Evolutionary conservation across 2,888 invertebrate genomes (phyloP), one percentile per base, ranked within the genome.

Genomic region (Lapara coniferarum): DNA sequence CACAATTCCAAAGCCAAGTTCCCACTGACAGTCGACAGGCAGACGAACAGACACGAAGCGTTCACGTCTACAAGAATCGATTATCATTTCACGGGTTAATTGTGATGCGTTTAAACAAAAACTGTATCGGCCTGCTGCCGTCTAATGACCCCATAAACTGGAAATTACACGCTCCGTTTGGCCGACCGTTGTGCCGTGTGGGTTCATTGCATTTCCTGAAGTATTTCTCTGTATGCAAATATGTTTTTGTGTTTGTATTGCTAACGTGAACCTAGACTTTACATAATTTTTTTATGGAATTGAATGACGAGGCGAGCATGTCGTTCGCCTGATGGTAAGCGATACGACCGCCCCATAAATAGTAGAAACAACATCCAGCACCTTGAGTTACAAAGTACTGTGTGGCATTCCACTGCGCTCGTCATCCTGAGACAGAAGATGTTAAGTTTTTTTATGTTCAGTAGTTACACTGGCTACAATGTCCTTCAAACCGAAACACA

Each of bases 81-180:
- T 91, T 91, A 91, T 88, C 89, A 83, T 85, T 88, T 87, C 90
- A 86, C 85, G 85, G 83, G 85, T 88, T 92, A 91, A 91, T 92
- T 91, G 88, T 83, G 83, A 86, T 83, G 85, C 81, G 76, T 77
- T 81, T 79, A 83, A 86, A 86, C 87, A 90, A 91, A 90, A 89
- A 86, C 83, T 77, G 76, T 80, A 78, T 79, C 80, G 77, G 83
- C 84, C 87, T 86, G 82, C 84, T 86, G 84, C 83, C 82, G 83
- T 83, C 86, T 91, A 91, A 91, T 92, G 89, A 89, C 82, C 85
- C 89, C 81, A 89, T 91, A 91, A 91, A 91, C 81, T 87, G 78
- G 82, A 85, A 89, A 91, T 91, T 89, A 89, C 84, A 89, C 89
- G 92, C 84, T 88, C 88, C 84, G 88, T 85, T 89, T 85, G 81